Conservation (phyloP, 2,797 vertebrate species). For the Potorous gilbertii region DNA sequence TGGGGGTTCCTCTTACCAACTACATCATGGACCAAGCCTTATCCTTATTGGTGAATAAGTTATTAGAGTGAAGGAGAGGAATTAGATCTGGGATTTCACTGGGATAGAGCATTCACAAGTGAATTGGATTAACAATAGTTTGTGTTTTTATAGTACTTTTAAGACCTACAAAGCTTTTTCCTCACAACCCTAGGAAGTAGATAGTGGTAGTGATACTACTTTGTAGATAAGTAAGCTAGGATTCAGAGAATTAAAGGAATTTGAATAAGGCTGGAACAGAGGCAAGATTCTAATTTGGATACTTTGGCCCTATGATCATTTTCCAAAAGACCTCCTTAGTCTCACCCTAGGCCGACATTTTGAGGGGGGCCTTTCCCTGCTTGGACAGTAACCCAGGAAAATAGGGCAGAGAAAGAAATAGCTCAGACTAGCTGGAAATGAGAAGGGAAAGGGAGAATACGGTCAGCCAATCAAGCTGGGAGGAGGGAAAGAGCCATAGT, state of each 20-base stretch:
- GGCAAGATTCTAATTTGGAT: background rate
- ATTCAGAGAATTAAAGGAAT: slow-evolving; percentile 16
- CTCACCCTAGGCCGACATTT: background rate
- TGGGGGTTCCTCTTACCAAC: background rate
- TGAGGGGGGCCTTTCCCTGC: background rate
- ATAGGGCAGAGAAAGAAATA: background rate
- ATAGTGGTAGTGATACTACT: background rate
- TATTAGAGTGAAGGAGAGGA: background rate
- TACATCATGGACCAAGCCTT: background rate
- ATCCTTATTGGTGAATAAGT: background rate
- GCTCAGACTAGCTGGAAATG: background rate
- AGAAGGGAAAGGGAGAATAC: background rate
- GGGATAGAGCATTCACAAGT: background rate
- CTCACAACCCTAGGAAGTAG: background rate
- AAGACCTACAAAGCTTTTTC: background rate
- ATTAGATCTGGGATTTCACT: background rate
- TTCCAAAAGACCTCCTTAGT: background rate
- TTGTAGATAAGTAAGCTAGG: background rate
- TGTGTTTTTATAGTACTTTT: background rate
- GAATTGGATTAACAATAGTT: background rate
- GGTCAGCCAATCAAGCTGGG: too few species aligned
- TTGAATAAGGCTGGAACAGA: slow-evolving; percentile 9
- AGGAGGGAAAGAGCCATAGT: too few species aligned
- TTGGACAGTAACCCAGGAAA: rapidly evolving
- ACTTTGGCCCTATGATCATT: background rate